Base-by-base conservation (phyloP, 2,113 vertebrate species). In the Colinus virginianus region DNA sequence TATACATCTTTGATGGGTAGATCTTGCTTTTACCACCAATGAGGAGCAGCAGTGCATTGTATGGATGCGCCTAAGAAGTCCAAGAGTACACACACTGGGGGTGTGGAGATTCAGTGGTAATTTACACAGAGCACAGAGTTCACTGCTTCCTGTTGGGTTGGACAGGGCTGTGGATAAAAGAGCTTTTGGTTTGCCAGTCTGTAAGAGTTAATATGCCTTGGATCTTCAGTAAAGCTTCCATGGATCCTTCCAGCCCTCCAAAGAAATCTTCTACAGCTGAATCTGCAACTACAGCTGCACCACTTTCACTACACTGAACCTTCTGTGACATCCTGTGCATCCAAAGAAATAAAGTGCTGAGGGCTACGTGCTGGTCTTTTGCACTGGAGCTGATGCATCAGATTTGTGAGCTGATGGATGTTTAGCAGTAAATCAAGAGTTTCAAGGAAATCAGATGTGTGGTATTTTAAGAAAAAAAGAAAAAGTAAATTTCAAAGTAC, bases 31-130 rank as follows among this genome's bases (percentile, higher is more conserved):
- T 58, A 43, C 21, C 32, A 58, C 61, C 34, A 87, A 13, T 32
- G 48, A 75, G 42, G 56, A 86, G 30, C 26, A 71, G 38, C 12
- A 74, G 5, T 12, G 36, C 23, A 48, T 90, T 13, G 2, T 9
- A 74, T 4, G 23, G 67, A 43, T 30, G 51, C 6, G 32, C 6
- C 28, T 70, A 28, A 58, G 18, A 14, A n/a, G 5, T 46, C 10
- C 3, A 26, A 61, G 45, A 40, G 4, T 9, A 43, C 2, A 0
- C 4, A 40, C 28, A 22, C 0, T 19, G 20, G 6, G 32, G 51
- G 26, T 8, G 12, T 15, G 55, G 34, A 2, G 22, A 3, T 36
- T 63, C 70, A 62, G 53, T 20, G n/a, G 30, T 20, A 14, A 22
- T 32, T 34, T 45, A 64, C 0, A 0, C n/a, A 84, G 84, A 68